Base-by-base conservation (phyloP, 2,113 vertebrate species). In the Sterrhoptilus dennistouni region DNA sequence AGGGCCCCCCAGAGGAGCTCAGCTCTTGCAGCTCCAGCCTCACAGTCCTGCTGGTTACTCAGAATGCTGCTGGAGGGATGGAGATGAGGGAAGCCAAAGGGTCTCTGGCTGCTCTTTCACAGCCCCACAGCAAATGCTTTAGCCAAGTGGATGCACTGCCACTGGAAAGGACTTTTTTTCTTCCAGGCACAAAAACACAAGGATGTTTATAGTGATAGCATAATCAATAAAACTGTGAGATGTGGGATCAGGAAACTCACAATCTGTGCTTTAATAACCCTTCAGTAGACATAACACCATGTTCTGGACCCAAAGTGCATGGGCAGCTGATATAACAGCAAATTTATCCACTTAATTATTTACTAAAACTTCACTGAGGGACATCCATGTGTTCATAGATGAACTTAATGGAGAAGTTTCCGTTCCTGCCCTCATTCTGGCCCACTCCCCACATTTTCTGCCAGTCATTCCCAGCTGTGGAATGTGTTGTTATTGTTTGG, bases 11-110 rank as follows among this genome's bases (percentile, higher is more conserved):
- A 44, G 40, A 42, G 6, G 17, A n/a, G 14, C 40, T 19, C 33
- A 17, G 7, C 54, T 35, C 69, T 15, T 14, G 8, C 61, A 68
- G 15, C 29, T 42, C 15, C 40, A 27, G 1, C 3, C 53, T 44
- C 27, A 5, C 9, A 60, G 38, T 11, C 4, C 16, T 9, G 4
- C 25, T 40, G 1, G 0, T 8, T 47, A 21, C 8, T n/a, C 74
- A 57, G 45, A 45, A 10, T 0, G 7, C 20, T 78, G 28, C 59
- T 35, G 33, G 33, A 4, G 56, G 27, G 4, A 38, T 5, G 53
- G 38, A 57, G 29, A 9, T 25, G 25, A 36, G 29, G 35, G 24
- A 50, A 65, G 16, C 8, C 17, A 2, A 42, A 31, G 40, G n/a
- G 31, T 9, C 19, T 57, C 24, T 4, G 75, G 31, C 3, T 50